These are phyloP conservation scores for Pachyramphus minor DNA, from an alignment of 2,113 vertebrate genomes.

Conservation along the genomic window DNA sequence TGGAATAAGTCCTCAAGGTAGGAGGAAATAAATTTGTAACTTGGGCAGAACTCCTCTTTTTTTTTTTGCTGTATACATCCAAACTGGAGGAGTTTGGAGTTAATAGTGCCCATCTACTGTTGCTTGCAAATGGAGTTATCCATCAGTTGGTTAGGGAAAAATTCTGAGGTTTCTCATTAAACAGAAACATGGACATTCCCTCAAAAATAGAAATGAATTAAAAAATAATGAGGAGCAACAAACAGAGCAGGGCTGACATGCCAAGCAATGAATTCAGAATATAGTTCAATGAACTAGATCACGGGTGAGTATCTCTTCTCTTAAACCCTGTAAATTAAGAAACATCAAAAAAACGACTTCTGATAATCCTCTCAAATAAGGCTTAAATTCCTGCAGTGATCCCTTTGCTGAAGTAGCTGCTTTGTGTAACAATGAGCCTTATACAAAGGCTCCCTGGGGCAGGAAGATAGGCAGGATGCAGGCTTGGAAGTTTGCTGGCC, in stretches of 20 bases:
- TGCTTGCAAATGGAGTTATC: background rate
- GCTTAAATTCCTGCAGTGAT: constrained; percentile 35
- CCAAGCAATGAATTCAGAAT: background rate
- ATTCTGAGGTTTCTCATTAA: background rate
- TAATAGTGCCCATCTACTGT: background rate
- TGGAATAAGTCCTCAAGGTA: background rate
- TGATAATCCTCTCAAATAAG: constrained; percentile 43
- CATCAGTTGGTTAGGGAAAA: background rate
- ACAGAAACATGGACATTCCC: background rate
- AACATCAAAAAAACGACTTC: constrained; percentile 39
- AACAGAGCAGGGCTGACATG: background rate
- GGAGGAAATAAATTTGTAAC: background rate
- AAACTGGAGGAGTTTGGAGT: background rate
- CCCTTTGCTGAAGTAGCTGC: constrained; percentile 45
- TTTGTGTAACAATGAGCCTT: constrained; percentile 61
- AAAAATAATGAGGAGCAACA: background rate
- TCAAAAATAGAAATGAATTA: background rate
- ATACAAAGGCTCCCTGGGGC: constrained; percentile 36
- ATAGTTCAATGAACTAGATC: background rate
- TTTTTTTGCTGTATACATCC: background rate
- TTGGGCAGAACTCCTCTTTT: background rate
- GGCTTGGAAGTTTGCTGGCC: constrained; percentile 37
- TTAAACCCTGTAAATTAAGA: constrained; percentile 23
- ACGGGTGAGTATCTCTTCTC: background rate
- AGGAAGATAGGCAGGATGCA: constrained; percentile 49